Evolutionary conservation across 2,888 invertebrate species (phyloP), one percentile per base, ranked within the genome.

Genomic region (Sphinx pinastri): DNA sequence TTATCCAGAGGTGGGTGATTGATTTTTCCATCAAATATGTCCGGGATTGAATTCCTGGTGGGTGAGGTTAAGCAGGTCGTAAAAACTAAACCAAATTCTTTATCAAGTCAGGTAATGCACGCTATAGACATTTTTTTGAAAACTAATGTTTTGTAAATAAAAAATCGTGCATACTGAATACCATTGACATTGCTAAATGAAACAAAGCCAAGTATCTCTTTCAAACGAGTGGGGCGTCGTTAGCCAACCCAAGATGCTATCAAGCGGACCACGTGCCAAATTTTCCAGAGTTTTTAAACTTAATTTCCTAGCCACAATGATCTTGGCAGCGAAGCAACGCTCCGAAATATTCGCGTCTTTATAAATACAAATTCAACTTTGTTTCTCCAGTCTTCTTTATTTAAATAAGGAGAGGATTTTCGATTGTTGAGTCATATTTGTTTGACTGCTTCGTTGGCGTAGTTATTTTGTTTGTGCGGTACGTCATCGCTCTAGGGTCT

Each of bases 251-350:
- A 51, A 52, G 77, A 77, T 76, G 76, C 72, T 76, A 77, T 75
- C 76, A 70, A 58, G 68, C 67, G 69, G 74, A 76, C 75, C 75
- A 75, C 75, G 74, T 76, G 77, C 77, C 76, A 76, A 77, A 77
- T 74, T 76, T 72, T 73, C 60, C 73, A 68, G 72, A 73, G 74
- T 73, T 74, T 75, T 69, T 60, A 73, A 77, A 77, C 73, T 76
- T 77, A 76, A 77, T 77, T 77, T 77, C 75, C 75, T 75, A 68
- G 68, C 60, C 52, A 70, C 69, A 72, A 71, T 71, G 70, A 70
- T 71, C 74, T 71, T 76, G 76, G 75, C 75, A 75, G 72, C 74
- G 71, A 66, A 67, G 57, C 49, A 47, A 66, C 25, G 57, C 12
- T 19, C 47, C 63, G 63, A 49, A 63, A 63, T 49, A 63, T 16